Evolutionary conservation across 2,797 vertebrate species (phyloP).

Genomic region (Chlorospingus flavigularis): DNA sequence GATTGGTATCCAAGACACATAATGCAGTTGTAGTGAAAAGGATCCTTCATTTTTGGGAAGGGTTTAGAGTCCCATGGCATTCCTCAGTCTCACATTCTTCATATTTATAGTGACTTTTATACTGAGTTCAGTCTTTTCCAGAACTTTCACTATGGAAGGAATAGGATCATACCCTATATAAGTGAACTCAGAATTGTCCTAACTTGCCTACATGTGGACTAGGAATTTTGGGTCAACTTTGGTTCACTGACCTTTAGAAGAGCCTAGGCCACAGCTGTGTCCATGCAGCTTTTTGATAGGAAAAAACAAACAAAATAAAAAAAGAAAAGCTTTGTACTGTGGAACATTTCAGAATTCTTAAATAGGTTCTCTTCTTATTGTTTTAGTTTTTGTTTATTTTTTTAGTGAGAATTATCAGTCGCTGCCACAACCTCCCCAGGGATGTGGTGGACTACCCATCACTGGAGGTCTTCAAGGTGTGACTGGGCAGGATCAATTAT

Average conservation of each 20-base stretch:
- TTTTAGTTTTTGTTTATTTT: not conserved
- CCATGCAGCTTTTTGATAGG: not conserved
- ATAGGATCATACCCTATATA: not conserved
- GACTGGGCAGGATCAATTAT: not conserved
- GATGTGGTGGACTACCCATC: not conserved
- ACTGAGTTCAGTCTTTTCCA: not conserved
- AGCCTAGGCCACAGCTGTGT: not conserved
- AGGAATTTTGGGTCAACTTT: not conserved
- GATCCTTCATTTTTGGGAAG: not conserved
- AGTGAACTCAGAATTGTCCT: not conserved
- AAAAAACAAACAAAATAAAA: too few relatives aligned
- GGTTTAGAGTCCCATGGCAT: not conserved
- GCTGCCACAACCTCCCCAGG: not conserved
- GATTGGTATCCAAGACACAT: not conserved
- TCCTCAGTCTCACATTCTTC: not conserved
- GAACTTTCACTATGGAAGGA: not conserved
- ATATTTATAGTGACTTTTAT: not conserved
- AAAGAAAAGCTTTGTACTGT: fast-evolving
- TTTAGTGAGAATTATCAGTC: not conserved
- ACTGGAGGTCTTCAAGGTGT: not conserved
- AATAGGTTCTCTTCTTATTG: not conserved
- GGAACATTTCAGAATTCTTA: not conserved
- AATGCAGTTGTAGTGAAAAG: fast-evolving
- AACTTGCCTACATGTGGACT: not conserved
- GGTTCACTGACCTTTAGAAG: not conserved